Evolutionary conservation across 2,888 invertebrate genomes (phyloP).

Genomic region (Nephrocerus scutellatus): DNA sequence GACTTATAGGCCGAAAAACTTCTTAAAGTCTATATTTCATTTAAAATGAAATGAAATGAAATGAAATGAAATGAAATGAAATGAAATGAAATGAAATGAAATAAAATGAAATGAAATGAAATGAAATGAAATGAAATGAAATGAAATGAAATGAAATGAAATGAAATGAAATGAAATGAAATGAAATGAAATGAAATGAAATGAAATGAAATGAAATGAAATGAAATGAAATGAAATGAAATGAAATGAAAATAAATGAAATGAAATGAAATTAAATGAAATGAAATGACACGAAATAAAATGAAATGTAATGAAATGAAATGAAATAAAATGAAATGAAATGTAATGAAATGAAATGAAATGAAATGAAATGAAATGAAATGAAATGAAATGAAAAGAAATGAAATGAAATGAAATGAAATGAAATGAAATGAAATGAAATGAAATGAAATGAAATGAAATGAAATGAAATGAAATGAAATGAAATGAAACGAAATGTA

Average conservation of each 20-base stretch:
- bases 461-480: conserved; percentile 9
- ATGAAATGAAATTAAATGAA: conserved; percentile 1
- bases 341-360: conserved; percentile 5
- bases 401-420: conserved; percentile 10
- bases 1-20: too few relatives aligned
- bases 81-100: conserved; percentile 1
- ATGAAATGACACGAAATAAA: neutral
- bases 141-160: neutral
- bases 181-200: conserved; percentile 2
- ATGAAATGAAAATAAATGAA: conserved; percentile 3
- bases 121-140: conserved; percentile 1
- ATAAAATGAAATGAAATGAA: conserved; percentile 2
- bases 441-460: conserved; percentile 8
- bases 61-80: conserved; percentile 1
- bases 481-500: conserved; percentile 6
- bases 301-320: conserved; percentile 5
- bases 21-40: too few relatives aligned
- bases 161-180: conserved; percentile 5
- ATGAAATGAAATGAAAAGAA: conserved; percentile 7
- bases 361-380: conserved; percentile 7
- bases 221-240: conserved; percentile 1
- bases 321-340: conserved; percentile 6
- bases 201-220: conserved; percentile 1
- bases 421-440: conserved; percentile 8
- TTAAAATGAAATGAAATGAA: neutral